Conservation (phyloP, 2,888 invertebrate genomes). For the Empis livida region DNA sequence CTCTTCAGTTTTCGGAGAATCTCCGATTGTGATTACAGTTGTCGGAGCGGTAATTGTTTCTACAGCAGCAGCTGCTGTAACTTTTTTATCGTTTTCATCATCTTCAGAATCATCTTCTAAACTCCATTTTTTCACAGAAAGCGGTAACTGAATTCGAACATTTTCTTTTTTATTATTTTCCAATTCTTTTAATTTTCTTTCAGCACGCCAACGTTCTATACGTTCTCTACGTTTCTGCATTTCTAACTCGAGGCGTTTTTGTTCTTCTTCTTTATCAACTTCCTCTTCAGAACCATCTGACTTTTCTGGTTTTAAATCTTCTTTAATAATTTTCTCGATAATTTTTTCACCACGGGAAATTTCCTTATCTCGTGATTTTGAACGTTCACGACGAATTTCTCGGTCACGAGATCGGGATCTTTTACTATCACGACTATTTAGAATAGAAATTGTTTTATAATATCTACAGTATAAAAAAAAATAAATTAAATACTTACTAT, state of each 20-base stretch:
- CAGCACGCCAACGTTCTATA: constrained; percentile 92
- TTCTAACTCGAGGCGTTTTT: constrained; percentile 78
- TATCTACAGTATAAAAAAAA: not conserved
- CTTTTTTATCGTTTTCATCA: constrained; percentile 38
- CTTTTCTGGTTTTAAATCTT: constrained; percentile 12
- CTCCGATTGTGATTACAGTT: not conserved
- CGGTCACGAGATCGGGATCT: constrained; percentile 41
- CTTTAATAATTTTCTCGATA: constrained; percentile 22
- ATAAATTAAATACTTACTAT: not conserved
- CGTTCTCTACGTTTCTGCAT: constrained; percentile 93
- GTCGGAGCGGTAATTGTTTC: not conserved
- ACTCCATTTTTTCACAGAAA: constrained; percentile 74
- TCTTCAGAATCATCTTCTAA: constrained; percentile 94
- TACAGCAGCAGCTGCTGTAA: constrained; percentile 1
- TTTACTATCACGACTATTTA: constrained; percentile 15
- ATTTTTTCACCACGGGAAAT: constrained; percentile 7
- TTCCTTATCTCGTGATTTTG: constrained; percentile 16
- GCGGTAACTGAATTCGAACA: constrained; percentile 39
- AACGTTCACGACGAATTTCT: constrained; percentile 15
- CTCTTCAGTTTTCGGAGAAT: constrained; percentile 4
- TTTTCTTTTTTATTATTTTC: constrained; percentile 68
- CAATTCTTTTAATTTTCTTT: constrained; percentile 76
- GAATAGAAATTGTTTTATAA: not conserved
- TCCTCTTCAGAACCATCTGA: constrained; percentile 37
- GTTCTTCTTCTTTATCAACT: constrained; percentile 70